Evolutionary conservation across 2,113 vertebrate genomes (phyloP).

Genomic region (Suncus etruscus): DNA sequence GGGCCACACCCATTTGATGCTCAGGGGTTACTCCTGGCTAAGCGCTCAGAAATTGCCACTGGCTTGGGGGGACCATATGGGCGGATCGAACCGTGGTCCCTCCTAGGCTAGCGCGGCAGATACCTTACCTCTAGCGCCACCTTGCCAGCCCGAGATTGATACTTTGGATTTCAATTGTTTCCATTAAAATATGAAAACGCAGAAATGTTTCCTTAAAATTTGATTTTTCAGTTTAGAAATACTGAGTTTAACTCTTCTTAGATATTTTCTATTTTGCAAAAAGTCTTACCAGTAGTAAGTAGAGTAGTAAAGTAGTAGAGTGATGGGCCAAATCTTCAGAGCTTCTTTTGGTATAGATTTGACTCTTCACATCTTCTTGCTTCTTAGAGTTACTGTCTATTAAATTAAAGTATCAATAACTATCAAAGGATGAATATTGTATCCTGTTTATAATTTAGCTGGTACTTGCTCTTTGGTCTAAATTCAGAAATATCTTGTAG

Average conservation of each 20-base stretch:
- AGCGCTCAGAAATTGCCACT: no score
- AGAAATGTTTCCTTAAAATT: constrained; percentile 11
- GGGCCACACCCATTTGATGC: no score
- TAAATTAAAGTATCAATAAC: neutral
- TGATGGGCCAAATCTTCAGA: neutral
- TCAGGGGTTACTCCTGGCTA: no score
- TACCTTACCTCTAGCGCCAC: no score
- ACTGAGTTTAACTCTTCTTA: constrained; percentile 33
- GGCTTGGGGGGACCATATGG: no score
- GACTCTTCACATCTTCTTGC: neutral
- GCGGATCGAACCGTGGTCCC: no score
- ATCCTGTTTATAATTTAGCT: constrained; percentile 58
- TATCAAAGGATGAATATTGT: no score
- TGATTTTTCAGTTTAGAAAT: neutral
- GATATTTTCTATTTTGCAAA: constrained; percentile 48
- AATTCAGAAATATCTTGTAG: constrained; percentile 43
- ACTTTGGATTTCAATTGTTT: no score
- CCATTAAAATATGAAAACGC: no score
- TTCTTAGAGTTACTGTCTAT: constrained; percentile 14
- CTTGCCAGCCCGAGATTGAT: no score
- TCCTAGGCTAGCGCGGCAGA: no score
- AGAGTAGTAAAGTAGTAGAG: neutral
- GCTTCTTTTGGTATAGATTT: neutral
- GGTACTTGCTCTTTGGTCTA: constrained; percentile 57
- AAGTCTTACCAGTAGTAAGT: neutral